A percentile compares a stretch with the other conserved stretches of the same genome.
phyloP scores from a whole-genome alignment of 2,888 invertebrate genomes.

The Ochropleura leucogaster region DNA sequence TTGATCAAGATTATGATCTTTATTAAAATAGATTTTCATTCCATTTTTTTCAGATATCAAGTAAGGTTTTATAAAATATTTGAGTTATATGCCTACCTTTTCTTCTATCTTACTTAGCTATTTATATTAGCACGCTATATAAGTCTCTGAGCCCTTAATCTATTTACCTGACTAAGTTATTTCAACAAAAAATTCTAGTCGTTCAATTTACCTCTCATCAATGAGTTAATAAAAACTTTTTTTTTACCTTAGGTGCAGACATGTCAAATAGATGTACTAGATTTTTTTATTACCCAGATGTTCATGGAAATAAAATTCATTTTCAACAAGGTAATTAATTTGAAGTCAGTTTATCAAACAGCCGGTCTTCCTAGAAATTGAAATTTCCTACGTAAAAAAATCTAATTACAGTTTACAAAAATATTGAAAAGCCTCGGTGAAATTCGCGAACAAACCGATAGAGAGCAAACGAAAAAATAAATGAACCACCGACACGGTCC shows the following conservation, averaged over 20 bases:
- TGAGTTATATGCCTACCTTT: not conserved
- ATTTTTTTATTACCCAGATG: constrained; percentile 35
- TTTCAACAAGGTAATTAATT: constrained; percentile 44
- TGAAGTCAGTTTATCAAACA: constrained; percentile 5
- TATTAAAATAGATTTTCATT: no score
- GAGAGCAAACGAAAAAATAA: constrained; percentile 67
- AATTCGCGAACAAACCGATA: constrained; percentile 63
- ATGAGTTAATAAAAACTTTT: constrained; percentile 36
- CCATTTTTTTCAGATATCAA: no score
- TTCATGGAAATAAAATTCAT: constrained; percentile 31
- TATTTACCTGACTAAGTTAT: constrained; percentile 36
- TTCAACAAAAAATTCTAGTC: constrained; percentile 38
- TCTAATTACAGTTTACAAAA: constrained; percentile 50
- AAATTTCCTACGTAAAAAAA: constrained; percentile 36
- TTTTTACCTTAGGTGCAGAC: constrained; percentile 6
- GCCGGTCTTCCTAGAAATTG: constrained; percentile 26
- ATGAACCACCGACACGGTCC: constrained; percentile 71
- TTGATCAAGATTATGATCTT: no score
- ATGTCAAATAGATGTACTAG: constrained; percentile 2
- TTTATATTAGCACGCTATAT: not conserved
- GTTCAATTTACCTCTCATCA: constrained; percentile 23
- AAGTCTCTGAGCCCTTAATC: constrained; percentile 26
- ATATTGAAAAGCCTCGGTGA: constrained; percentile 61
- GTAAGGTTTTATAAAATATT: no score
- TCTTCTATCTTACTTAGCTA: not conserved